phyloP scores from a whole-genome alignment of 2,888 invertebrate genomes.

The Notodonta ziczac region DNA sequence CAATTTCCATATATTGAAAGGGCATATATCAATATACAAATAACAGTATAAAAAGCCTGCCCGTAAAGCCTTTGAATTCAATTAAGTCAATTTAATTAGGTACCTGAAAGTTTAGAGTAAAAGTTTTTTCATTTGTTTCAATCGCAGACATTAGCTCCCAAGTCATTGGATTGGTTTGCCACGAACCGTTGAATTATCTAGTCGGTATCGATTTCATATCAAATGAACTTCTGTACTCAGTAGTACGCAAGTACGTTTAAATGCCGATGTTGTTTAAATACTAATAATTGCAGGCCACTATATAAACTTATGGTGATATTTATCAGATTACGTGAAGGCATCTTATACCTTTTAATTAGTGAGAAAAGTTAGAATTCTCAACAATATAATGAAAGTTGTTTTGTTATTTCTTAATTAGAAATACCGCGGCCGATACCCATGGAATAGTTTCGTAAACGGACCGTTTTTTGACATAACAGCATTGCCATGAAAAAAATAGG shows the following conservation, averaged over 20 bases:
- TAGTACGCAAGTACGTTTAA: neutral
- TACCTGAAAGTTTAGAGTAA: neutral
- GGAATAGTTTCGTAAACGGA: neutral
- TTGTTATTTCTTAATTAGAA: neutral
- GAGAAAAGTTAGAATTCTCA: conserved; percentile 24
- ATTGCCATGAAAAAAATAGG: too few species aligned
- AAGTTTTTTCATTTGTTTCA: conserved; percentile 1
- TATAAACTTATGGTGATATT: conserved; percentile 13
- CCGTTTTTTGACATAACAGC: too few species aligned
- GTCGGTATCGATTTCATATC: neutral
- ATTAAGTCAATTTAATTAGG: too few species aligned
- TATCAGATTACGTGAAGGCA: conserved; percentile 28
- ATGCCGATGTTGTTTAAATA: too few species aligned
- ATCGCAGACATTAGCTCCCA: neutral
- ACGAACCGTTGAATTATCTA: conserved; percentile 1
- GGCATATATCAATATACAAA: too few species aligned
- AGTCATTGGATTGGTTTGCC: neutral
- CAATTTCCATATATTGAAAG: too few species aligned
- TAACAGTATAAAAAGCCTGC: too few species aligned
- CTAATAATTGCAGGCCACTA: too few species aligned
- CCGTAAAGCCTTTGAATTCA: too few species aligned
- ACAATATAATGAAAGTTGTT: conserved; percentile 17
- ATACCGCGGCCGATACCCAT: neutral
- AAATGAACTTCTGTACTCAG: too few species aligned
- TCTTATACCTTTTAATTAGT: conserved; percentile 35